These are phyloP conservation scores for Acrobasis suavella DNA, from an alignment of 2,888 invertebrate genomes.

Conservation along the genomic window DNA sequence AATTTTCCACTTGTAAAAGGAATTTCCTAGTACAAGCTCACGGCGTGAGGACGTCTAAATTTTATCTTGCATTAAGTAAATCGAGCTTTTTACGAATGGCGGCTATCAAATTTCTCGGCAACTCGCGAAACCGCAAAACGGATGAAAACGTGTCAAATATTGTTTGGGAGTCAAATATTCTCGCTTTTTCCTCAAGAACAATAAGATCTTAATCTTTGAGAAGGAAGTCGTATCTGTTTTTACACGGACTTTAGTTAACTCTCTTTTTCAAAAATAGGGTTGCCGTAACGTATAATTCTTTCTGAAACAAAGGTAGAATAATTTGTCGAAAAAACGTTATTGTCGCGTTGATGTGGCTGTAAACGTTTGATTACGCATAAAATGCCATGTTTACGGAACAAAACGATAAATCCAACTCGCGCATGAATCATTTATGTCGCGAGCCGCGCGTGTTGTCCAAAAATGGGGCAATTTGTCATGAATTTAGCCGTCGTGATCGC, in stretches of 20 bases:
- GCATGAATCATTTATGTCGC: constrained; percentile 26
- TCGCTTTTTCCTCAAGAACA: background rate
- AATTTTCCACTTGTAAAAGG: constrained; percentile 57
- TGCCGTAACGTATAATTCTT: background rate
- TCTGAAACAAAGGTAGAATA: background rate
- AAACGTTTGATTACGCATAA: constrained; percentile 28
- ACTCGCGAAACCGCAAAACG: constrained; percentile 35
- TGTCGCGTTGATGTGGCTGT: constrained; percentile 17
- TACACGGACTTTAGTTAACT: background rate
- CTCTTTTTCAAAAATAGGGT: too few relatives aligned
- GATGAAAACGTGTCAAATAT: constrained; percentile 46
- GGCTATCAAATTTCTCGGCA: constrained; percentile 52
- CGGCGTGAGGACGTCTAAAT: constrained; percentile 54
- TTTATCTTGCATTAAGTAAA: constrained; percentile 59
- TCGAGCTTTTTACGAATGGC: constrained; percentile 47
- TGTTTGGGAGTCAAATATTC: constrained; percentile 25
- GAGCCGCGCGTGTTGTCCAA: constrained; percentile 18
- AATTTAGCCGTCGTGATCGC: constrained; percentile 38
- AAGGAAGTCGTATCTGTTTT: background rate
- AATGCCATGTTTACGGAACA: constrained; percentile 24
- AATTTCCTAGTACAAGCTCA: constrained; percentile 57
- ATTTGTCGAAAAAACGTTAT: constrained; percentile 4
- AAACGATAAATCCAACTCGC: constrained; percentile 26
- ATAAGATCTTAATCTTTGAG: background rate
- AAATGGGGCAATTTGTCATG: constrained; percentile 31